A percentile compares a stretch with the other conserved stretches of the same genome.
phyloP scores from a whole-genome alignment of 2,888 invertebrate genomes.

The Cremastinae sp. region DNA sequence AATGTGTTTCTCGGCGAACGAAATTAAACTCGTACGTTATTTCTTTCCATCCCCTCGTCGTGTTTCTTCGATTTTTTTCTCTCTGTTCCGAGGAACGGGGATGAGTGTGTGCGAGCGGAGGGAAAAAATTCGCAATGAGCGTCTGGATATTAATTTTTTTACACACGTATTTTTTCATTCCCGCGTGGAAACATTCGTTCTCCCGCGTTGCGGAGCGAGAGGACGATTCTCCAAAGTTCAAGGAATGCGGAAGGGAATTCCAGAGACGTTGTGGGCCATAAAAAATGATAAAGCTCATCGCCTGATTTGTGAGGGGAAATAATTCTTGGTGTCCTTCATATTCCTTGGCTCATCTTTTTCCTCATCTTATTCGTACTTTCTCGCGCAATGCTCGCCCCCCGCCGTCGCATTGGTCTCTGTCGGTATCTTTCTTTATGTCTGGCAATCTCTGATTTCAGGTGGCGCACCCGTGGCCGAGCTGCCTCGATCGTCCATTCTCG shows the following conservation, averaged over 20 bases:
- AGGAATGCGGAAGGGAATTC: conserved; percentile 26
- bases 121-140: too few species aligned
- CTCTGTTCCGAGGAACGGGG: not conserved
- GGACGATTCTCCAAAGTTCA: conserved; percentile 13
- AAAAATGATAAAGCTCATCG: conserved; percentile 58
- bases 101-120: not conserved
- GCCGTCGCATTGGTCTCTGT: too few species aligned
- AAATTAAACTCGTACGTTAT: conserved; percentile 31
- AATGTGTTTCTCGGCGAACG: not conserved
- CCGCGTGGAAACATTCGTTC: conserved; percentile 35
- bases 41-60: too few species aligned
- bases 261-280: conserved; percentile 47
- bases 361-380: not conserved
- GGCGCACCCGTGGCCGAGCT: conserved; percentile 41
- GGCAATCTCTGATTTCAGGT: conserved; percentile 58
- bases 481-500: conserved; percentile 55
- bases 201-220: conserved; percentile 20
- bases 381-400: not conserved
- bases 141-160: conserved; percentile 7
- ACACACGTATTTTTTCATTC: conserved; percentile 16
- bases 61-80: not conserved
- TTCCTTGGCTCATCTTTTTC: not conserved
- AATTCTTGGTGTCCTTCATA: conserved; percentile 12
- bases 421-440: conserved; percentile 20
- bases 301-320: conserved; percentile 45